phyloP scores from a whole-genome alignment of 2,797 vertebrate species.

The Gymnothorax javanicus region DNA sequence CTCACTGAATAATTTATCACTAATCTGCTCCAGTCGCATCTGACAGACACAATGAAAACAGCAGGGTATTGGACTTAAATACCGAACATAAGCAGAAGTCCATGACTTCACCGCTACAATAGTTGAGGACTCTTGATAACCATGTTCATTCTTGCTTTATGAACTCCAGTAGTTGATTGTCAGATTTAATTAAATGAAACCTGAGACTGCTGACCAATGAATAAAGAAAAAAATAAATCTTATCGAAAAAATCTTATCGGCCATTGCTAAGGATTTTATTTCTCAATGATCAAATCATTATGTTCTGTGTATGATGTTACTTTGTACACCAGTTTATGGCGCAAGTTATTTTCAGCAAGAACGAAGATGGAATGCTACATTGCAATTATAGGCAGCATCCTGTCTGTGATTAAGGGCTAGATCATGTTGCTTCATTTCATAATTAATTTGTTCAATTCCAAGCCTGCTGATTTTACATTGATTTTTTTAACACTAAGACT shows the following conservation, averaged over 20 bases:
- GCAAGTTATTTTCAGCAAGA: not conserved
- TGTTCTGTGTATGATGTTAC: not conserved
- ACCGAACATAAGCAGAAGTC: not conserved
- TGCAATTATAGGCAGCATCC: constrained; percentile 5
- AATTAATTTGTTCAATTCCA: constrained; percentile 43
- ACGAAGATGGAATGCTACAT: constrained; percentile 9
- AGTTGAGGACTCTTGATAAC: not conserved
- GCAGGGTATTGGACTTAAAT: not conserved
- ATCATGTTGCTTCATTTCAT: constrained; percentile 37
- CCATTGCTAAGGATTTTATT: not conserved
- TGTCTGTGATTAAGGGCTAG: constrained; percentile 32
- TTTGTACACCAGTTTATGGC: not conserved
- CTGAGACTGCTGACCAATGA: too few species aligned
- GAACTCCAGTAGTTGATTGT: too few species aligned
- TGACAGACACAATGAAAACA: not conserved
- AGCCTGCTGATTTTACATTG: constrained; percentile 60
- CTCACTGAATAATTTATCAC: constrained; percentile 5
- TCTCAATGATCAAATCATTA: not conserved
- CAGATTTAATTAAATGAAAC: too few species aligned
- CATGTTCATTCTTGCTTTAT: not conserved
- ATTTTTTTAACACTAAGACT: constrained; percentile 52
- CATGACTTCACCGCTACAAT: too few species aligned
- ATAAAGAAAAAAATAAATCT: too few species aligned
- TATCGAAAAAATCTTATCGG: not conserved
- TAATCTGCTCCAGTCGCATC: not conserved